Conservation (phyloP, 2,113 vertebrate genomes). For the Xyliphius kryptos region DNA sequence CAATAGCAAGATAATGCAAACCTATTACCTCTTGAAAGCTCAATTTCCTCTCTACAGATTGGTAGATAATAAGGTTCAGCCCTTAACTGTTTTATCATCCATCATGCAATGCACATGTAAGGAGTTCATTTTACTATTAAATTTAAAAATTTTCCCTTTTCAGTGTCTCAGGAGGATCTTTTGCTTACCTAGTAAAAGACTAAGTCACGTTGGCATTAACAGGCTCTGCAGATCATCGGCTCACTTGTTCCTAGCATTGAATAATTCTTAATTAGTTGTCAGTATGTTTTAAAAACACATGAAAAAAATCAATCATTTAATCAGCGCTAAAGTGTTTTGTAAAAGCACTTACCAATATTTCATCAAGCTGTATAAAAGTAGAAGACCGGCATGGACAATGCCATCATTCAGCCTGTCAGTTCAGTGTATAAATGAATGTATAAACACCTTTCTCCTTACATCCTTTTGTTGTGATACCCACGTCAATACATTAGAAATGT, state of each 20-base stretch:
- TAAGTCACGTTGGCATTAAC: slow-evolving; percentile 4
- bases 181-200: slow-evolving; percentile 7
- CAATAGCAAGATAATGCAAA: slow-evolving; percentile 21
- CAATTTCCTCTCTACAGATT: slow-evolving; percentile 27
- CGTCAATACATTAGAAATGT: too few relatives aligned
- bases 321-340: slow-evolving; percentile 1
- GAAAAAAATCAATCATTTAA: slow-evolving; percentile 16
- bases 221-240: slow-evolving; percentile 3
- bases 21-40: slow-evolving; percentile 28
- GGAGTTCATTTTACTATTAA: slow-evolving; percentile 24
- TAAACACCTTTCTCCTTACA: too few relatives aligned
- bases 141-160: not conserved
- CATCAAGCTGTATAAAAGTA: not conserved
- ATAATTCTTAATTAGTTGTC: slow-evolving; percentile 16
- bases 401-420: not conserved
- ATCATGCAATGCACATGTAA: slow-evolving; percentile 3
- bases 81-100: slow-evolving; percentile 10
- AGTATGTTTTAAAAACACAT: slow-evolving; percentile 4
- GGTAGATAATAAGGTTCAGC: slow-evolving; percentile 26
- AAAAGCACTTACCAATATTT: not conserved
- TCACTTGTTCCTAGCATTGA: slow-evolving; percentile 13
- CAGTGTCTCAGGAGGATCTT: slow-evolving; percentile 7
- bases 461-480: too few relatives aligned
- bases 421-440: not conserved
- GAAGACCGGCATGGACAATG: not conserved